A percentile compares a stretch with the other conserved stretches of the same genome.
phyloP scores from a whole-genome alignment of 2,113 vertebrate genomes.

The Dolichallabes microphthalmus region DNA sequence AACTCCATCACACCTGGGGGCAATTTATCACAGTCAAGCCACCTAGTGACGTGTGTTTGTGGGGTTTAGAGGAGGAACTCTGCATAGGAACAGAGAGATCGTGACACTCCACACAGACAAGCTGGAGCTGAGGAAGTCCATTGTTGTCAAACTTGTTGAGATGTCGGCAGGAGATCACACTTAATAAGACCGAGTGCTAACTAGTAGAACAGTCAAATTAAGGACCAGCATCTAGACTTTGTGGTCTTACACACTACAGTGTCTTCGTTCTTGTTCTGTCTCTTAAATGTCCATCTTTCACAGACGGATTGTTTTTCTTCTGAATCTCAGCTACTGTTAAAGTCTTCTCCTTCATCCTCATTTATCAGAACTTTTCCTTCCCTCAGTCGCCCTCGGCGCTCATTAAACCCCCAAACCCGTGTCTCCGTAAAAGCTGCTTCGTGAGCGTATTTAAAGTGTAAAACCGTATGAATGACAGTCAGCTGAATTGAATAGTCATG shows the following conservation, averaged over 20 bases:
- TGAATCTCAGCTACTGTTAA: not conserved
- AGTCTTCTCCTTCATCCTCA: slow-evolving; percentile 1
- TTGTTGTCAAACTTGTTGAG: too few relatives aligned
- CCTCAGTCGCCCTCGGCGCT: not conserved
- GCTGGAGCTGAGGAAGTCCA: not conserved
- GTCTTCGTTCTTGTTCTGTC: not conserved
- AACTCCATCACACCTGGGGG: not conserved
- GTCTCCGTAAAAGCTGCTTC: not conserved
- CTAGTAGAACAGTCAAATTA: not conserved
- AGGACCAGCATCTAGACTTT: not conserved
- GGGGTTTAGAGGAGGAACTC: not conserved
- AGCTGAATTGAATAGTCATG: not conserved
- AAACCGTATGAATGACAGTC: not conserved
- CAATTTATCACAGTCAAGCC: not conserved
- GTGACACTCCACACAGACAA: not conserved
- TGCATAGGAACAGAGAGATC: not conserved
- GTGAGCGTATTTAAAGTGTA: not conserved
- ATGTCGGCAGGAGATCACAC: too few relatives aligned
- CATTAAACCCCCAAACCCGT: not conserved
- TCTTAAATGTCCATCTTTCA: not conserved
- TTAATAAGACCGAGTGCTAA: not conserved
- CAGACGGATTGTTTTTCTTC: not conserved
- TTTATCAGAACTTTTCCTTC: not conserved
- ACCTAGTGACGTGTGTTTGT: not conserved
- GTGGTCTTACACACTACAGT: not conserved